Percentiles rank a stretch among this genome's conserved stretches.
Conservation (phyloP, 2,113 vertebrate genomes). For the Sylvilagus bachmani region DNA sequence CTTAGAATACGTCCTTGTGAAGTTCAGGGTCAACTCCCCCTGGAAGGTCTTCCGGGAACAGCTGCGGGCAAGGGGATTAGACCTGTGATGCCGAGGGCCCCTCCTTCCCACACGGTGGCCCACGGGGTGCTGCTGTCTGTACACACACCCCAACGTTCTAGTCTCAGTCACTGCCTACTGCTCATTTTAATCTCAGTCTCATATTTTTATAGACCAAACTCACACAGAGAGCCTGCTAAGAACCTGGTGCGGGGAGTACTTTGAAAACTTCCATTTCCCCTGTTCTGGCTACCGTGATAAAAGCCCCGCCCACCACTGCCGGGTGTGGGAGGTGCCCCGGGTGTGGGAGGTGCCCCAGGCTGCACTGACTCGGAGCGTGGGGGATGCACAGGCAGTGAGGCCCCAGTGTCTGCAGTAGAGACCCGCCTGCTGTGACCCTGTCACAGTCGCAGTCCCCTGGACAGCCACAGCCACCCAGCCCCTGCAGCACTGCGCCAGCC, state of each 20-base stretch:
- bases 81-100: too few species aligned
- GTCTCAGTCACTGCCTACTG: rapidly evolving
- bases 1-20: neutral
- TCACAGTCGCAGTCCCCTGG: rapidly evolving
- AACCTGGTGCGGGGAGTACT: neutral
- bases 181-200: too few species aligned
- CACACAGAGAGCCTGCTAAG: rapidly evolving
- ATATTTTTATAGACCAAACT: too few species aligned
- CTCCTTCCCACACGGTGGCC: rapidly evolving
- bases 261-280: rapidly evolving
- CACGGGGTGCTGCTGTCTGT: rapidly evolving
- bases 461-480: rapidly evolving
- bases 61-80: too few species aligned
- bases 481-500: rapidly evolving
- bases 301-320: rapidly evolving
- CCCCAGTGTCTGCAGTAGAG: neutral
- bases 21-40: too few species aligned
- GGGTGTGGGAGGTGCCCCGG: too few species aligned
- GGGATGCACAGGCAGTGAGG: rapidly evolving
- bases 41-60: neutral
- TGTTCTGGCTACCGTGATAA: rapidly evolving
- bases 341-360: too few species aligned
- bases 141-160: neutral
- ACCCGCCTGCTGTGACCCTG: rapidly evolving
- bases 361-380: too few species aligned